Evolutionary conservation across 2,113 vertebrate genomes (phyloP), one percentile per base, ranked within the genome.

Genomic region (Notarius lentiginosus): DNA sequence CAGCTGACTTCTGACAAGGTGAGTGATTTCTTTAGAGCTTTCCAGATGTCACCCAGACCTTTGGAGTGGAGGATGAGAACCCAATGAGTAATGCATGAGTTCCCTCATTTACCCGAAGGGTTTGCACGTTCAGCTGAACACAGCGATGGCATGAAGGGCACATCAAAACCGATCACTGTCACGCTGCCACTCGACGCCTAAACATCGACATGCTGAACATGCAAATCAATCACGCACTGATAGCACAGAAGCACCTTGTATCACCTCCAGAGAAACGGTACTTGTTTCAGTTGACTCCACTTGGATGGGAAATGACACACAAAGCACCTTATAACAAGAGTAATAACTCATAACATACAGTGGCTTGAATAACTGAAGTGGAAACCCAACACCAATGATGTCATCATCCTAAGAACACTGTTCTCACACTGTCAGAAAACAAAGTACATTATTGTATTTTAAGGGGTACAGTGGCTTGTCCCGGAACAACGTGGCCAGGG

Each of bases 11-110:
- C 85, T 92, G 92, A 92, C 90, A 91, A 90, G 84, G 75, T 91
- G 88, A 92, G 89, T 89, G 89, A 93, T 94, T 94, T 92, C 89
- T 90, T 90, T 88, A 89, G 91, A 93, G 91, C 88, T 88, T 90
- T 92, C 92, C 89, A 87, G 92, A 91, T 93, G 88, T 89, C 90
- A 83, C 76, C 7, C 4, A 83, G 83, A 30, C 68, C 88, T 81
- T 87, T 80, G 84, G 90, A 91, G 86, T 84, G 89, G 88, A 92
- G 89, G 91, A 94, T 91, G 93, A 87, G 86, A 90, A 91, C 92
- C 91, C 90, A 91, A 88, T 91, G 90, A 92, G 92, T 90, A 90
- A 91, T 91, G 92, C 89, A 88, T 92, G 91, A 91, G 86, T 88
- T 91, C 87, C 80, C 86, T 47, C 83, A 8, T 56, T 88, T 89